These are phyloP conservation scores for Aegotheles bennettii DNA, from an alignment of 2,113 vertebrate genomes.

Conservation along the genomic window DNA sequence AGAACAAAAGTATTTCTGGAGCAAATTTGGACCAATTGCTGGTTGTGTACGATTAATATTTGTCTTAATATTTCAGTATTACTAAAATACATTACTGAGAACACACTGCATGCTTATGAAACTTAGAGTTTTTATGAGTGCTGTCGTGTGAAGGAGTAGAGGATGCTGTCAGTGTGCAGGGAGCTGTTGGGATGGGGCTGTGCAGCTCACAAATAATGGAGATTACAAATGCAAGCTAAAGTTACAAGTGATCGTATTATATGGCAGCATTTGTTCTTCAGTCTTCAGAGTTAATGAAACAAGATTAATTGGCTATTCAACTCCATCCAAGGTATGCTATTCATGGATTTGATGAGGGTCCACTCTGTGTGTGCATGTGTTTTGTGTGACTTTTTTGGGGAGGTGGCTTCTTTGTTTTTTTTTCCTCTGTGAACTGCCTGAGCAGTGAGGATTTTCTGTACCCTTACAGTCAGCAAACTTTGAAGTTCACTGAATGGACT, in stretches of 20 bases:
- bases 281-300: background rate
- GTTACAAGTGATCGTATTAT: background rate
- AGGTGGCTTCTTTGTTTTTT: background rate
- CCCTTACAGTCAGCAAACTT: background rate
- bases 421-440: background rate
- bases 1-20: background rate
- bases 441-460: background rate
- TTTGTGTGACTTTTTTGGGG: background rate
- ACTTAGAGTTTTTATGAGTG: background rate
- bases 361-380: background rate
- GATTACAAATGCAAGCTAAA: background rate
- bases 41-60: background rate
- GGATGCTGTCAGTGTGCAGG: background rate
- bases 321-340: background rate
- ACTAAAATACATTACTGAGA: background rate
- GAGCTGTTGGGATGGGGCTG: background rate
- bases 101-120: background rate
- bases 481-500: background rate
- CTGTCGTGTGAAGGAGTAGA: background rate
- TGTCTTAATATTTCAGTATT: background rate
- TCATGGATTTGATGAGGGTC: accelerated
- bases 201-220: background rate
- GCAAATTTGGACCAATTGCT: background rate
- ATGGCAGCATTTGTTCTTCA: background rate
- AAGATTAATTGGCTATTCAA: accelerated